Evolutionary conservation across 1,140 invertebrate species (phyloP).

Genomic region (Drosophila watanabei): DNA sequence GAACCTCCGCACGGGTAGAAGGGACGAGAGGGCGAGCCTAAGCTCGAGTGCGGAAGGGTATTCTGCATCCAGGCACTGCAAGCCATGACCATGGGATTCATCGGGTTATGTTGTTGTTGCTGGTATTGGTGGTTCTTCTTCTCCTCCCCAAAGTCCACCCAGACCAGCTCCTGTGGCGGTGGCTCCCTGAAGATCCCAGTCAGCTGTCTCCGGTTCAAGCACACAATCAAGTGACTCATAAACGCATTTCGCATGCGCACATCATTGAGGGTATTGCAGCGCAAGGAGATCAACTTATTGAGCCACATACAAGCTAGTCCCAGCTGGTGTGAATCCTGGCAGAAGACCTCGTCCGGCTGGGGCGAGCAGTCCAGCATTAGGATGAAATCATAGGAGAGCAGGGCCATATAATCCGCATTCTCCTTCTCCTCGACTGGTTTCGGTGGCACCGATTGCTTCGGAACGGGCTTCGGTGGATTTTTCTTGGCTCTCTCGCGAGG

Average conservation of each 20-base stretch:
- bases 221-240: conserved; percentile 69
- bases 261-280: conserved; percentile 40
- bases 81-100: neutral
- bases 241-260: conserved; percentile 62
- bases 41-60: too few relatives aligned
- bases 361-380: conserved; percentile 48
- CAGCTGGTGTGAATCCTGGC: conserved; percentile 23
- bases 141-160: conserved; percentile 52
- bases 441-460: neutral
- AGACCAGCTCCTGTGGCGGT: conserved; percentile 39
- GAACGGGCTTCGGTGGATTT: neutral
- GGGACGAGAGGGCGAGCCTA: neutral
- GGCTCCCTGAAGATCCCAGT: conserved; percentile 45
- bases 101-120: neutral
- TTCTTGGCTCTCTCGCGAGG: neutral
- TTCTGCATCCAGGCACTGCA: neutral
- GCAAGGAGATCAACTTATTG: conserved; percentile 48
- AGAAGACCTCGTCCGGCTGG: conserved; percentile 46
- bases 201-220: conserved; percentile 54
- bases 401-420: neutral
- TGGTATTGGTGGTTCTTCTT: neutral
- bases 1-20: neutral
- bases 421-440: neutral
- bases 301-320: conserved; percentile 49
- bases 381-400: conserved; percentile 48